Evolutionary conservation across 1,140 invertebrate species (phyloP).

Genomic region (Lepidurus couesii): DNA sequence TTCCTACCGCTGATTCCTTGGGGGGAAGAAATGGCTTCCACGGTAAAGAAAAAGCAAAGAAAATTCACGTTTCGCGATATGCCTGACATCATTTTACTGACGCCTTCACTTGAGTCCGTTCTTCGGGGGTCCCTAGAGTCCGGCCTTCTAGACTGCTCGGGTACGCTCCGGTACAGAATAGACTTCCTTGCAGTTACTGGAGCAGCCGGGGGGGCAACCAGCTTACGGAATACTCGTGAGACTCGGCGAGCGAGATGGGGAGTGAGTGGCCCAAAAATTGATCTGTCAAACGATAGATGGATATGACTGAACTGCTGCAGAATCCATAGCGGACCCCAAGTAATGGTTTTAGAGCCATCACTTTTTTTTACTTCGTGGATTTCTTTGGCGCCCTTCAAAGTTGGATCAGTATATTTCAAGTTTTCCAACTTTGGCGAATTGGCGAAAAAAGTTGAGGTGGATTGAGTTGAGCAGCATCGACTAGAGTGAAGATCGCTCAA

Average conservation of each 20-base stretch:
- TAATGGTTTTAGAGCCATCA: conserved; percentile 2
- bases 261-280: conserved; percentile 14
- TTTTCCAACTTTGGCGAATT: background rate
- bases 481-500: too few species aligned
- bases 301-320: conserved; percentile 10
- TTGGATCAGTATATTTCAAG: background rate
- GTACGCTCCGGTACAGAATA: background rate
- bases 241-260: conserved; percentile 2
- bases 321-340: background rate
- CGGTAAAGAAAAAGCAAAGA: background rate
- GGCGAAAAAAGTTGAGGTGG: background rate
- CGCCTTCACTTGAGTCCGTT: background rate
- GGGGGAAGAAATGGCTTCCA: too few species aligned
- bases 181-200: background rate
- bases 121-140: conserved; percentile 7
- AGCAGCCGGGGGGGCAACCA: background rate
- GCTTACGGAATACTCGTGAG: background rate
- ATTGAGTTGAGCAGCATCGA: too few species aligned
- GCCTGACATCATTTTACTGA: background rate
- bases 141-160: background rate
- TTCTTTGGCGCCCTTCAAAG: background rate
- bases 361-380: background rate
- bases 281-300: conserved; percentile 14
- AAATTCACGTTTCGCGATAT: background rate
- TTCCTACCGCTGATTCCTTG: too few species aligned